Percentiles rank a stretch among this genome's conserved stretches.
These are phyloP conservation scores for Hipposideros armiger DNA, from an alignment of 2,113 vertebrate genomes.

Conservation along the genomic window DNA sequence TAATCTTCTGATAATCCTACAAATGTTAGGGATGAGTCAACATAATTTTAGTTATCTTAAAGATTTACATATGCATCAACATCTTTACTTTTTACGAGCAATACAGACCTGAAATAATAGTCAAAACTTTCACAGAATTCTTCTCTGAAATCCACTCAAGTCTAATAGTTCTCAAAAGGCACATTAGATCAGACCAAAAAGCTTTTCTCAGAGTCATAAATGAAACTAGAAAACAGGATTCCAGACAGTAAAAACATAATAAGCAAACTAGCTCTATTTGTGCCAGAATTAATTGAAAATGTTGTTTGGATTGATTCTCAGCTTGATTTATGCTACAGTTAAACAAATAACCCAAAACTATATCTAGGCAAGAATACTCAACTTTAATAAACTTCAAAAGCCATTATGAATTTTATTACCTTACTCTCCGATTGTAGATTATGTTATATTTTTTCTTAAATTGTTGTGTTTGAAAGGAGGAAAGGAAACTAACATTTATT, in stretches of 20 bases:
- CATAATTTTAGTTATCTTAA: slow-evolving; percentile 33
- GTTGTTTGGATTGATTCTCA: slow-evolving; percentile 57
- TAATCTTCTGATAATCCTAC: not conserved
- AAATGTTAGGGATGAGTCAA: not conserved
- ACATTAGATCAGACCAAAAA: slow-evolving; percentile 62
- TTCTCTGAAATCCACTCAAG: slow-evolving; percentile 40
- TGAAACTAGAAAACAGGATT: slow-evolving; percentile 54
- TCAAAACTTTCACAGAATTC: slow-evolving; percentile 40
- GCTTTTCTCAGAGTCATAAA: slow-evolving; percentile 50
- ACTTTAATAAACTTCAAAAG: slow-evolving; percentile 69
- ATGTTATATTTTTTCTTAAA: slow-evolving; percentile 67
- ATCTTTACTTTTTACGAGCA: slow-evolving; percentile 28
- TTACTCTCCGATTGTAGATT: slow-evolving; percentile 57
- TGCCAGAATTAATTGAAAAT: slow-evolving; percentile 69
- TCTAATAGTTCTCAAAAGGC: slow-evolving; percentile 57
- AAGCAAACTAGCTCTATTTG: slow-evolving; percentile 59
- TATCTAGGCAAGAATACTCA: slow-evolving; percentile 45
- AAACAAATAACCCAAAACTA: slow-evolving; percentile 4
- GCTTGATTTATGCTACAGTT: slow-evolving; percentile 55
- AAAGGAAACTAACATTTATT: slow-evolving; percentile 67
- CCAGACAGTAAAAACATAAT: slow-evolving; percentile 63
- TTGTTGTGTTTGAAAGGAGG: slow-evolving; percentile 52
- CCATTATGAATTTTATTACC: slow-evolving; percentile 68
- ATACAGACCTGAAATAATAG: not conserved
- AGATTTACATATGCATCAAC: not conserved